Conservation (phyloP, 2,113 vertebrate species). For the Ceyx margarethae region DNA sequence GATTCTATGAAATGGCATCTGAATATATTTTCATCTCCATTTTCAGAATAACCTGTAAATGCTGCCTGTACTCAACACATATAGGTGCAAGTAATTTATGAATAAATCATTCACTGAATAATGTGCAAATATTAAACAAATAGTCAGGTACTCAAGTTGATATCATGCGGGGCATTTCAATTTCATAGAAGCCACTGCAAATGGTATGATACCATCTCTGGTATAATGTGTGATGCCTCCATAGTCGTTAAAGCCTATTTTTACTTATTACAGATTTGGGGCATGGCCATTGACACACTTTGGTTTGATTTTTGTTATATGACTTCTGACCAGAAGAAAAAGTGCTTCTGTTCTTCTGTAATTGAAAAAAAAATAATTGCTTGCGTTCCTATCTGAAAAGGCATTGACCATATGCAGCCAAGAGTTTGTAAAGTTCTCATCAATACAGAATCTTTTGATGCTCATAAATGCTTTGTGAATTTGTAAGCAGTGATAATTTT, state of each 20-base stretch:
- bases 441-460: neutral
- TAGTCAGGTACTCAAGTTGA: neutral
- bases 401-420: neutral
- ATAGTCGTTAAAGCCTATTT: neutral
- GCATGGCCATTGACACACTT: neutral
- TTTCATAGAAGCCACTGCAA: neutral
- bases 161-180: neutral
- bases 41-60: neutral
- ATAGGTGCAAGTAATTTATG: neutral
- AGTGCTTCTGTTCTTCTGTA: neutral
- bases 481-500: neutral
- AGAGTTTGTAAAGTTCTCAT: neutral
- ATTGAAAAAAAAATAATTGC: neutral
- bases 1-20: neutral
- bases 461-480: neutral
- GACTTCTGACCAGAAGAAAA: neutral
- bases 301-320: neutral
- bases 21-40: neutral
- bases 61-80: neutral
- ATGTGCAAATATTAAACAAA: neutral
- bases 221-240: neutral
- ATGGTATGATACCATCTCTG: neutral
- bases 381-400: neutral
- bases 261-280: neutral
- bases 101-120: neutral